Evolutionary conservation across 2,113 vertebrate genomes (phyloP).

Genomic region (Zingel zingel): DNA sequence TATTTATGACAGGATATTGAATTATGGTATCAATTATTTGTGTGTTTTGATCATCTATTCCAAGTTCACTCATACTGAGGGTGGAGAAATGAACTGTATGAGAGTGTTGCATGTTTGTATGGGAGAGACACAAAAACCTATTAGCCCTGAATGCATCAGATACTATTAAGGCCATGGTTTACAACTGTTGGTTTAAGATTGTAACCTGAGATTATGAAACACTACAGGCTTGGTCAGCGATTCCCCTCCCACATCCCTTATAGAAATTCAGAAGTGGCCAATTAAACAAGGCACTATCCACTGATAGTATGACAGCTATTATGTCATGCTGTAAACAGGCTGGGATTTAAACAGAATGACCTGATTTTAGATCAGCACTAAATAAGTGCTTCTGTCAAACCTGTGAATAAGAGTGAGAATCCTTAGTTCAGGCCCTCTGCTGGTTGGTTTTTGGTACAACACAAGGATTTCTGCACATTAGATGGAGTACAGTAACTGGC

Average conservation of each 20-base stretch:
- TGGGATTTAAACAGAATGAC: constrained; percentile 40
- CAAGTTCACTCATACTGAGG: neutral
- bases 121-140: constrained; percentile 30
- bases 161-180: constrained; percentile 76
- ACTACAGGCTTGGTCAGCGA: constrained; percentile 59
- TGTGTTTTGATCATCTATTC: constrained; percentile 4
- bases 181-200: constrained; percentile 71
- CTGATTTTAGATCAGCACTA: constrained; percentile 36
- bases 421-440: constrained; percentile 50
- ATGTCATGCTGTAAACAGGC: constrained; percentile 44
- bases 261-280: constrained; percentile 32
- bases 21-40: neutral
- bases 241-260: constrained; percentile 53
- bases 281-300: constrained; percentile 27
- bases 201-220: constrained; percentile 77
- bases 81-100: neutral
- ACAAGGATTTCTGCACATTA: neutral
- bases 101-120: neutral
- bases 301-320: constrained; percentile 37
- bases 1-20: neutral
- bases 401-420: neutral
- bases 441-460: constrained; percentile 41
- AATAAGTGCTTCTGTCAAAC: neutral
- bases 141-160: constrained; percentile 58
- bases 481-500: neutral